These are phyloP conservation scores for Drosophila kanekoi DNA, from an alignment of 2,888 invertebrate genomes.

Conservation along the genomic window DNA sequence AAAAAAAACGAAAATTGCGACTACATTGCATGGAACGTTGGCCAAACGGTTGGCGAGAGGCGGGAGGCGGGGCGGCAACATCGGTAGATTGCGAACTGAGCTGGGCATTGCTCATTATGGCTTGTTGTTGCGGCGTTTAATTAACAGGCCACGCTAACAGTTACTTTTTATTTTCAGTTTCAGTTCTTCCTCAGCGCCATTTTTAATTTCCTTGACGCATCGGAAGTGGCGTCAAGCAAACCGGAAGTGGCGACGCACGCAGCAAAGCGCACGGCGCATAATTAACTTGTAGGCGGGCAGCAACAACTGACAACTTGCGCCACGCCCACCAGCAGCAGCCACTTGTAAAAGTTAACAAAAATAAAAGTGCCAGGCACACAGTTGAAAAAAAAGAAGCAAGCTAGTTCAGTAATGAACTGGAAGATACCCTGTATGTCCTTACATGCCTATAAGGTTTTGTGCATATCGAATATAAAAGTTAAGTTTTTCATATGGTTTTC, in stretches of 20 bases:
- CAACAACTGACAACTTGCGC: slow-evolving; percentile 36
- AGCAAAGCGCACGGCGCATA: slow-evolving; percentile 64
- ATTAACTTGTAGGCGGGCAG: slow-evolving; percentile 68
- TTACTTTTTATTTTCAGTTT: not conserved
- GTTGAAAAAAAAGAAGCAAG: not conserved
- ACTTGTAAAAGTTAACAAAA: slow-evolving; percentile 43
- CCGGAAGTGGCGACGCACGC: slow-evolving; percentile 69
- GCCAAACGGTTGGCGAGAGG: not conserved
- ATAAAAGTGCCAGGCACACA: slow-evolving; percentile 20
- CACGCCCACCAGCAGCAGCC: slow-evolving; percentile 45
- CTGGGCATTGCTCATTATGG: slow-evolving; percentile 50
- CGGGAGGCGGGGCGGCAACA: not conserved
- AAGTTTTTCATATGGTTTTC: too few relatives aligned
- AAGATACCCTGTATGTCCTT: slow-evolving; percentile 8
- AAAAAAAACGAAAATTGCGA: slow-evolving; percentile 37
- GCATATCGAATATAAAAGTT: too few relatives aligned
- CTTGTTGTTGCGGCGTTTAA: slow-evolving; percentile 62
- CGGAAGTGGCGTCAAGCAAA: slow-evolving; percentile 66
- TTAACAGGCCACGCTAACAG: slow-evolving; percentile 56
- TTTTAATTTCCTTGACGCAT: slow-evolving; percentile 74
- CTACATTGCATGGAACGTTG: slow-evolving; percentile 20
- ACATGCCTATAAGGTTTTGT: too few relatives aligned
- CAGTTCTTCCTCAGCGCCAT: slow-evolving; percentile 56
- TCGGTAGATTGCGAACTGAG: slow-evolving; percentile 1
- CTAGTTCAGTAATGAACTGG: not conserved